phyloP scores from a whole-genome alignment of 2,888 invertebrate species.

The Eilema depressum region DNA sequence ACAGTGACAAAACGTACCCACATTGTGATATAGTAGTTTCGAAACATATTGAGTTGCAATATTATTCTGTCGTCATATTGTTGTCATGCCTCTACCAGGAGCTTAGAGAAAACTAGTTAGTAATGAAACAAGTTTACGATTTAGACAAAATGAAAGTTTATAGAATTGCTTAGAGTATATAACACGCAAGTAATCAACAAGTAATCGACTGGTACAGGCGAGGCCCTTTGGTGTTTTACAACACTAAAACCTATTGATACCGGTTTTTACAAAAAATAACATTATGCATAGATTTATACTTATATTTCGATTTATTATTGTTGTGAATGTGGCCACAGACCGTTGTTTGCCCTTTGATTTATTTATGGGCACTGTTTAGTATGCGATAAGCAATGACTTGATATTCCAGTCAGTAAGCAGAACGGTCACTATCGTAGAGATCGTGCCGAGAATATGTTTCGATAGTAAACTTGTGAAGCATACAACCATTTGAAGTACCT shows the following conservation, averaged over 20 bases:
- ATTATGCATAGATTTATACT: background rate
- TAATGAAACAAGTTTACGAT: constrained; percentile 54
- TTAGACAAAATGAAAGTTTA: constrained; percentile 57
- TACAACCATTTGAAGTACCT: background rate
- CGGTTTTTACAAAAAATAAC: constrained; percentile 9
- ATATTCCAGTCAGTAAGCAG: constrained; percentile 74
- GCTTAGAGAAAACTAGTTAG: constrained; percentile 58
- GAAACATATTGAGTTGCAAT: constrained; percentile 47
- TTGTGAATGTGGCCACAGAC: constrained; percentile 41
- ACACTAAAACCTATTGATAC: constrained; percentile 9
- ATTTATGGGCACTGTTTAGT: constrained; percentile 60
- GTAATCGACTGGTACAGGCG: constrained; percentile 12
- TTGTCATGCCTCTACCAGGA: constrained; percentile 56
- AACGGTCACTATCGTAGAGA: constrained; percentile 58
- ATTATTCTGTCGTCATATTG: constrained; percentile 55
- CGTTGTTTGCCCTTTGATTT: constrained; percentile 47
- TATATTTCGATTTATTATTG: constrained; percentile 23
- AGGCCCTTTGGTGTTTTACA: constrained; percentile 5
- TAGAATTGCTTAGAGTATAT: constrained; percentile 50
- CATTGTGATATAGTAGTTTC: constrained; percentile 39
- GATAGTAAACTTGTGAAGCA: constrained; percentile 34
- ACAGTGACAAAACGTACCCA: constrained; percentile 29
- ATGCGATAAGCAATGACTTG: constrained; percentile 68
- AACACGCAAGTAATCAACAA: constrained; percentile 16
- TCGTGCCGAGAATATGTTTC: constrained; percentile 72